Conservation (phyloP, 35 echinoderm and acorn worm species). For the Nesometra sesokonis region DNA sequence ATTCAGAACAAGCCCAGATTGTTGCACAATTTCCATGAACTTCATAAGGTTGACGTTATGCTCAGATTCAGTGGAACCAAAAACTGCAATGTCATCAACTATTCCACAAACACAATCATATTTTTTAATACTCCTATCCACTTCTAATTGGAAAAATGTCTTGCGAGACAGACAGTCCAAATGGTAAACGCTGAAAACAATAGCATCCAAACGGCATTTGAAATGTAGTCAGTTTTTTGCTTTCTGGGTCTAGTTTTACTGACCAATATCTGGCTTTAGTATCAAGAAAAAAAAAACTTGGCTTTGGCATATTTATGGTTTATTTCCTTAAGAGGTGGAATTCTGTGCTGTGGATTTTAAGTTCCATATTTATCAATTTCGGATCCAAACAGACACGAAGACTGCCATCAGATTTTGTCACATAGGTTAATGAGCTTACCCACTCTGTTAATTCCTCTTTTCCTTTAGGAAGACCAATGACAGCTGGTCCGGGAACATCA, state of each 20-base stretch:
- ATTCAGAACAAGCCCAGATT: too few relatives aligned
- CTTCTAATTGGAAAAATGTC: too few relatives aligned
- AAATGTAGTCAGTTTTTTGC: constrained; percentile 54
- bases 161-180: constrained; percentile 46
- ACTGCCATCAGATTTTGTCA: constrained; percentile 17
- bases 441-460: constrained; percentile 32
- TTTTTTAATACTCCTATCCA: too few relatives aligned
- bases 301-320: too few relatives aligned
- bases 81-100: too few relatives aligned
- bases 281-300: constrained; percentile 44
- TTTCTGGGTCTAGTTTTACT: constrained; percentile 7
- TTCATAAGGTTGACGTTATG: too few relatives aligned
- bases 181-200: constrained; percentile 47
- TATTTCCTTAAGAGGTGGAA: too few relatives aligned
- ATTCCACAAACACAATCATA: too few relatives aligned
- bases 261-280: constrained; percentile 55
- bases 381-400: constrained; percentile 19
- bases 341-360: too few relatives aligned
- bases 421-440: constrained; percentile 27
- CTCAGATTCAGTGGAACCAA: too few relatives aligned
- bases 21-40: too few relatives aligned
- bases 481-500: not conserved
- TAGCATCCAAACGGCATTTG: constrained; percentile 51
- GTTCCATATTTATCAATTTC: not conserved
- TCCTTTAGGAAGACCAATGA: not conserved